These are phyloP conservation scores for Atta texana DNA, from an alignment of 1,140 invertebrate species.

Conservation along the genomic window DNA sequence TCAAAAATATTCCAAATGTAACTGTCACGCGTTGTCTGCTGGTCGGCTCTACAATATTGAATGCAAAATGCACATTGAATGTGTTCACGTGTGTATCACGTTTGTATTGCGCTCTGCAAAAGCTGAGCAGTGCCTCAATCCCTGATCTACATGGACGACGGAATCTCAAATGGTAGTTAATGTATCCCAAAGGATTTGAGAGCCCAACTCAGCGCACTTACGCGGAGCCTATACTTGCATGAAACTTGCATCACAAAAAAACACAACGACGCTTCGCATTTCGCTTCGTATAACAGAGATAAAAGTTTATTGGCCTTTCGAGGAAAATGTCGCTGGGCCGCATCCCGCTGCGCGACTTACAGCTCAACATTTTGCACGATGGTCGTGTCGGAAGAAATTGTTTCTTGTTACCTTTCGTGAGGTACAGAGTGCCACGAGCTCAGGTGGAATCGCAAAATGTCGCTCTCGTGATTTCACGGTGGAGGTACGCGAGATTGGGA, in stretches of 20 bases:
- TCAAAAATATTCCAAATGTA: conserved; percentile 1
- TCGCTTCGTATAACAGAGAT: conserved; percentile 36
- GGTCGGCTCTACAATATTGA: conserved; percentile 19
- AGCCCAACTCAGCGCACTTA: conserved; percentile 21
- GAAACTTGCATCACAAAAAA: conserved; percentile 49
- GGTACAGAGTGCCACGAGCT: neutral
- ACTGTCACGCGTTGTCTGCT: neutral
- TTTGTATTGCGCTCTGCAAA: conserved; percentile 18
- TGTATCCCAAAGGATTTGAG: conserved; percentile 63
- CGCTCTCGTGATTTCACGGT: conserved; percentile 40
- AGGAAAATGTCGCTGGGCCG: conserved; percentile 36
- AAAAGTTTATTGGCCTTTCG: conserved; percentile 65
- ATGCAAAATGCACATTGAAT: conserved; percentile 25
- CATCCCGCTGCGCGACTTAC: conserved; percentile 35
- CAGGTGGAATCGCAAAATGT: conserved; percentile 9
- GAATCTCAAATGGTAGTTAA: conserved; percentile 50
- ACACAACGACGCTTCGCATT: conserved; percentile 47
- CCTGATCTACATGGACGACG: conserved; percentile 67
- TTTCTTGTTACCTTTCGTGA: conserved; percentile 40
- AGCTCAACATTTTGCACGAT: conserved; percentile 42
- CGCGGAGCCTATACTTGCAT: neutral
- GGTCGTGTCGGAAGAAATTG: conserved; percentile 41
- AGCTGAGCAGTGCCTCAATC: conserved; percentile 55
- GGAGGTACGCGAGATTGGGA: conserved; percentile 3
- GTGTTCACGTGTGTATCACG: neutral